Percentiles rank a stretch among this genome's conserved stretches.
These are phyloP conservation scores for Schizopygopsis pylzovi DNA, from an alignment of 2,797 vertebrate species.

Conservation along the genomic window DNA sequence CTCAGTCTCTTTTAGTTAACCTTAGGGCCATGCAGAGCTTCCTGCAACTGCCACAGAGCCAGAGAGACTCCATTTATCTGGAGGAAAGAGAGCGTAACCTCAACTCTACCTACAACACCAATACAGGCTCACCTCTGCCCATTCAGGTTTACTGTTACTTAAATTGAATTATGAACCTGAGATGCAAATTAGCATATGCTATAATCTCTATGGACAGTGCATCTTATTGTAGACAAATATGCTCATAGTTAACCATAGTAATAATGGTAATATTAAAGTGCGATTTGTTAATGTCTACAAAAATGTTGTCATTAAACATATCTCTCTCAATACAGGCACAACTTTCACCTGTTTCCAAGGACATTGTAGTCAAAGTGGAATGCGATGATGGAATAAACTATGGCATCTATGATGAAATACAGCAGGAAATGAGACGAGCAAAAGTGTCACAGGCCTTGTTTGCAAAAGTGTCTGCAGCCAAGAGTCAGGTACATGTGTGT, in stretches of 20 bases:
- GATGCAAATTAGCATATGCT: not conserved
- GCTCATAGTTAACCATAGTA: not conserved
- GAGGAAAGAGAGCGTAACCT: conserved; percentile 96
- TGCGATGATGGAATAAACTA: conserved; percentile 94
- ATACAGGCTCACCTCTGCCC: conserved; percentile 84
- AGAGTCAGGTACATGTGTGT: conserved; percentile 89
- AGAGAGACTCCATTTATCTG: conserved; percentile 94
- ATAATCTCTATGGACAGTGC: not conserved
- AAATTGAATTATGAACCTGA: not conserved
- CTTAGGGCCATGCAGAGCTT: conserved; percentile 98
- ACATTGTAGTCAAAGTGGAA: conserved; percentile 93
- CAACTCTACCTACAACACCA: conserved; percentile 92
- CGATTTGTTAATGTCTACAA: not conserved
- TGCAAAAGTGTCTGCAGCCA: conserved; percentile 98
- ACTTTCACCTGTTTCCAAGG: conserved; percentile 85
- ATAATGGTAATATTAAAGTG: not conserved
- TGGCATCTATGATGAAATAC: conserved; percentile 97
- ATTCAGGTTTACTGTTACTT: conserved; percentile 26
- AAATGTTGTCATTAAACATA: not conserved
- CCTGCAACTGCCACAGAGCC: conserved; percentile 91
- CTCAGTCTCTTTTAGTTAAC: conserved; percentile 95
- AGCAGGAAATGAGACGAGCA: conserved; percentile 99
- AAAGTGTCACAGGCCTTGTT: conserved; percentile 99
- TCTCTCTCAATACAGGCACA: conserved; percentile 84
- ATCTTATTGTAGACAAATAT: not conserved